Base-by-base conservation (phyloP, 2,797 vertebrate genomes). In the Sardinella longiceps region DNA sequence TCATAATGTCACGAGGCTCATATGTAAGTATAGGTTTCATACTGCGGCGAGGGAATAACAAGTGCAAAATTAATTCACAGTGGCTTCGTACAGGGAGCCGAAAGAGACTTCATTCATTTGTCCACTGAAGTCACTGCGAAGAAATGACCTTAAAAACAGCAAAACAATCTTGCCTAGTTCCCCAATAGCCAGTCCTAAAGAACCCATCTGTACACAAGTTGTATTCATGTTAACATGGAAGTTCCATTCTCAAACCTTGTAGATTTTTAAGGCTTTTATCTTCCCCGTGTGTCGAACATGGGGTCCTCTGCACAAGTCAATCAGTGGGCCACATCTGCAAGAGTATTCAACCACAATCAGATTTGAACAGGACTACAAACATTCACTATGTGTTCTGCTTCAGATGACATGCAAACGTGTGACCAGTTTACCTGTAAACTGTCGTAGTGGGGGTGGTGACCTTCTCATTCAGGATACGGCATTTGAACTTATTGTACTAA, bases 401-500 rank as follows among this genome's bases (percentile, higher is more conserved):
- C 20, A 56, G 53, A 56, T 56, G 10, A 63, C 12, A 63, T 30
- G 12, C 60, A 63, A 63, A 63, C 53, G n/a, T 6, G 60, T 2
- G 11, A 30, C 28, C 10, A 63, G 56, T 28, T 89, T 90, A 98
- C 98, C 98, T 98, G 95, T 99, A 99, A 85, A 99, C 92, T 1
- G 98, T 99, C 15, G 98, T 98, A 0, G 96, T 96, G 7, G 96
- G 96, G 0, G 96, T 97, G 74, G 94, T 94, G 46, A 99, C 96
- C 85, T 98, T 99, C 91, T 99, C 98, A 86, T 97, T 97, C 90
- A 99, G 95, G 87, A 99, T 99, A 66, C 97, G 96, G 84, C 97
- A 98, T 88, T 99, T 99, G 90, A 99, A 99, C 88, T 97, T 96
- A 94, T 99, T 98, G 90, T 98, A 98, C 98, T 99, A 66, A 30